Evolutionary conservation across 2,888 invertebrate genomes (phyloP).

Genomic region (Monochamus alternatus): DNA sequence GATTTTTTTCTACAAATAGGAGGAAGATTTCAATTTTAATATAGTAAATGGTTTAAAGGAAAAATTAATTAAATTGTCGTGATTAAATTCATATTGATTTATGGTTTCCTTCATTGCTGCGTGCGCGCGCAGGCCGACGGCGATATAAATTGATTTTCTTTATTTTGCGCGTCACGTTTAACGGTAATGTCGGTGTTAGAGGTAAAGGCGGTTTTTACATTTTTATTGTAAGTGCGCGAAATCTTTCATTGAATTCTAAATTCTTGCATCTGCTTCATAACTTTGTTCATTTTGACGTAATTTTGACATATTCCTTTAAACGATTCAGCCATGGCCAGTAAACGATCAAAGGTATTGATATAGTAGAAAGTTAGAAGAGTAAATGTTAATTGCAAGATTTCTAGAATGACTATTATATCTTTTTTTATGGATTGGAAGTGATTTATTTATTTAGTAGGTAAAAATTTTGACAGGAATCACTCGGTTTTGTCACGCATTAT

Average conservation of each 20-base stretch:
- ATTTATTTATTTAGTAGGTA: background rate
- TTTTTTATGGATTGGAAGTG: background rate
- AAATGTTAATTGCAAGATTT: background rate
- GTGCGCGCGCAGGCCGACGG: background rate
- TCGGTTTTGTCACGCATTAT: background rate
- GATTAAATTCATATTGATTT: no score
- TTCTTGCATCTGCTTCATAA: no score
- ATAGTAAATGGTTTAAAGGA: no score
- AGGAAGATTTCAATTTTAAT: no score
- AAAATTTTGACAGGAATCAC: background rate
- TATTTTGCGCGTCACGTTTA: background rate
- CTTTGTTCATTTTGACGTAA: no score
- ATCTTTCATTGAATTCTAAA: background rate
- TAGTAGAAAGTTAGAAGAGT: background rate
- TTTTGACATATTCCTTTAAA: no score
- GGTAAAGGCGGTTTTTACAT: conserved; percentile 2
- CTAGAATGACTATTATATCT: no score
- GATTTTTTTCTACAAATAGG: no score
- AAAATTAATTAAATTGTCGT: no score
- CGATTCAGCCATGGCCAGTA: background rate
- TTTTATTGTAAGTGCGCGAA: conserved; percentile 14
- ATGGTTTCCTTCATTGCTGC: background rate
- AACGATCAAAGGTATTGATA: background rate
- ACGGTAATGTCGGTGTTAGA: background rate
- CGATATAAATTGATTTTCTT: background rate